Percentiles rank a stretch among this genome's conserved stretches.
Conservation (phyloP, 1,140 invertebrate genomes). For the Brachystomella parvula region DNA sequence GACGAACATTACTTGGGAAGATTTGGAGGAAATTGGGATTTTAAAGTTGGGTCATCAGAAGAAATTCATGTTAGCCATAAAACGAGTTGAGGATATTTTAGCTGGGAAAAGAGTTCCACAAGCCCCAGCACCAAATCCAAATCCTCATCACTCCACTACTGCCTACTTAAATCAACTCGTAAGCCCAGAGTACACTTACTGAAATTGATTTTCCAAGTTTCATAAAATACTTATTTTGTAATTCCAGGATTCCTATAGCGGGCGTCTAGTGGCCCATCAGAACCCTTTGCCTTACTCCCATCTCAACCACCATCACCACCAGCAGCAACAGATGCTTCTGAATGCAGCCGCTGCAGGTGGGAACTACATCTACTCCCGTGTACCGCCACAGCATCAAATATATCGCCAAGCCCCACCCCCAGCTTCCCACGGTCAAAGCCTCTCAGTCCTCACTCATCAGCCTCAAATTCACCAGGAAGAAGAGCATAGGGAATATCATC, state of each 20-base stretch:
- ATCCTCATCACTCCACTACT: conserved; percentile 27
- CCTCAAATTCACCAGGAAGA: conserved; percentile 33
- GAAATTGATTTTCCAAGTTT: neutral
- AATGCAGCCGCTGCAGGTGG: neutral
- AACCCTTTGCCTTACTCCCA: conserved; percentile 19
- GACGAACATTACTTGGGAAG: conserved; percentile 94
- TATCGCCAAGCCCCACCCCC: conserved; percentile 21
- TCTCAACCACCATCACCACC: conserved; percentile 17
- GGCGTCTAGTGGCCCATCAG: neutral
- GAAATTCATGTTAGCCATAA: conserved; percentile 93
- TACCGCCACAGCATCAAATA: conserved; percentile 28
- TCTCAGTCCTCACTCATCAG: conserved; percentile 25
- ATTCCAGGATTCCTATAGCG: neutral
- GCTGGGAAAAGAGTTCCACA: conserved; percentile 66
- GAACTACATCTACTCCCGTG: conserved; percentile 2
- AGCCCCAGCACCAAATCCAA: conserved; percentile 21
- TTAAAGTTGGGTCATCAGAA: conserved; percentile 93
- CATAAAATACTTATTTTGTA: neutral
- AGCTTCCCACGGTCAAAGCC: neutral
- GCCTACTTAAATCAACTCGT: neutral
- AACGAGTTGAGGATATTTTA: conserved; percentile 88
- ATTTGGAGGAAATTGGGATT: conserved; percentile 97
- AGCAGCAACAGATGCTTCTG: conserved; percentile 13
- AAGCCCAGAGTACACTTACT: too few species aligned
- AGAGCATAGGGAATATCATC: conserved; percentile 37